phyloP scores from a whole-genome alignment of 2,888 invertebrate genomes.

The Melanchra persicariae region DNA sequence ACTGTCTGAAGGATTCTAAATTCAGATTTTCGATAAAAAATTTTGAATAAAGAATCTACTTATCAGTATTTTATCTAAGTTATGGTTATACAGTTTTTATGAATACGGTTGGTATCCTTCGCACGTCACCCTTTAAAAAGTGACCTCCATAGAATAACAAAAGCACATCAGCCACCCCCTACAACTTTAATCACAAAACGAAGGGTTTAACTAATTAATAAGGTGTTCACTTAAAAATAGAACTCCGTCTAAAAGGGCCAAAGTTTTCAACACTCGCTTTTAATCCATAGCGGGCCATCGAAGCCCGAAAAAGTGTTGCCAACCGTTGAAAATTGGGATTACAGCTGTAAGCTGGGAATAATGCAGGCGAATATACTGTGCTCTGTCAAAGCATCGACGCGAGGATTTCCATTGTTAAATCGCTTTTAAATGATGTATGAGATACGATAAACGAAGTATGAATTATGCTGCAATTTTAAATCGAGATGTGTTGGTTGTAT shows the following conservation, averaged over 20 bases:
- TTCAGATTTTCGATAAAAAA: too few relatives aligned
- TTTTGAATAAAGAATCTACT: too few relatives aligned
- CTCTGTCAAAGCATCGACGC: slow-evolving; percentile 71
- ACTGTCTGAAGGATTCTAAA: too few relatives aligned
- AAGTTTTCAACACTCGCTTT: slow-evolving; percentile 77
- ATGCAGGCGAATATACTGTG: slow-evolving; percentile 68
- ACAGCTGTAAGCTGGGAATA: slow-evolving; percentile 79
- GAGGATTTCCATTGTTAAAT: slow-evolving; percentile 69
- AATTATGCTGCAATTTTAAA: slow-evolving; percentile 44
- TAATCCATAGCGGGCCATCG: slow-evolving; percentile 78
- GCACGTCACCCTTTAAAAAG: slow-evolving; percentile 6
- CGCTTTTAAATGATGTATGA: slow-evolving; percentile 73
- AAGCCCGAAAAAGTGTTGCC: slow-evolving; percentile 77
- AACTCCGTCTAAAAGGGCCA: slow-evolving; percentile 79
- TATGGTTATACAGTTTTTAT: too few relatives aligned
- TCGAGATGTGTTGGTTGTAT: neutral
- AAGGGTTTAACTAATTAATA: slow-evolving; percentile 85
- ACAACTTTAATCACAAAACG: slow-evolving; percentile 78
- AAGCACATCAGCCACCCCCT: slow-evolving; percentile 69
- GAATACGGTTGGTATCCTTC: too few relatives aligned
- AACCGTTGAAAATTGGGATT: slow-evolving; percentile 81
- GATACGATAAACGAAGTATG: slow-evolving; percentile 53
- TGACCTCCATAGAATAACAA: slow-evolving; percentile 58
- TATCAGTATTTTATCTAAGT: too few relatives aligned
- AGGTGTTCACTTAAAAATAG: slow-evolving; percentile 82